Percentiles rank a stretch among this genome's conserved stretches.
Conservation (phyloP, 2,888 invertebrate genomes). For the Silvanus unidentatus region DNA sequence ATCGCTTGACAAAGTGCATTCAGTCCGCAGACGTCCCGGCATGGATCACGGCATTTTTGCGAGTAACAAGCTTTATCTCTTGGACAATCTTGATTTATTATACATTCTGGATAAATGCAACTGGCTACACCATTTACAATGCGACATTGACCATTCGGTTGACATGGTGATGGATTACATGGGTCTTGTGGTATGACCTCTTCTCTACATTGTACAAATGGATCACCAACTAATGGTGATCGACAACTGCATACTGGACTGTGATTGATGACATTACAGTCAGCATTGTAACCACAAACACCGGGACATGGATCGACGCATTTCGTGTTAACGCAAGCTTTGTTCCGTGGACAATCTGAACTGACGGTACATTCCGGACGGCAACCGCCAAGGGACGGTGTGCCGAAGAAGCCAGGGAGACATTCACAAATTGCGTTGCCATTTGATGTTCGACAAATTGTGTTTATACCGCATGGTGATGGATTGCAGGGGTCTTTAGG, state of each 20-base stretch:
- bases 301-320: slow-evolving; percentile 77
- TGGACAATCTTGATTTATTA: slow-evolving; percentile 83
- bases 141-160: slow-evolving; percentile 74
- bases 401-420: slow-evolving; percentile 67
- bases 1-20: slow-evolving; percentile 75
- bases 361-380: slow-evolving; percentile 78
- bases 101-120: slow-evolving; percentile 81
- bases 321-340: slow-evolving; percentile 72
- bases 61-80: slow-evolving; percentile 72
- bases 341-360: slow-evolving; percentile 69
- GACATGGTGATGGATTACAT: slow-evolving; percentile 82
- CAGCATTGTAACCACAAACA: slow-evolving; percentile 70
- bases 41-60: slow-evolving; percentile 80
- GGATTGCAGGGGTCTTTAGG: slow-evolving; percentile 49
- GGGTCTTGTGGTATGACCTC: slow-evolving; percentile 54
- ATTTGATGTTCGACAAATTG: slow-evolving; percentile 56
- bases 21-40: slow-evolving; percentile 73
- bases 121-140: slow-evolving; percentile 63
- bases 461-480: slow-evolving; percentile 72
- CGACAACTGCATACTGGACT: slow-evolving; percentile 81
- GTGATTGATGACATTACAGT: slow-evolving; percentile 76
- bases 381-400: slow-evolving; percentile 65
- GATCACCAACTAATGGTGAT: slow-evolving; percentile 68
- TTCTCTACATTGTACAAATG: slow-evolving; percentile 64
- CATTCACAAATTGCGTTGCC: slow-evolving; percentile 67